Conservation (phyloP, 2,888 invertebrate species). For the Eremobia ochroleuca region DNA sequence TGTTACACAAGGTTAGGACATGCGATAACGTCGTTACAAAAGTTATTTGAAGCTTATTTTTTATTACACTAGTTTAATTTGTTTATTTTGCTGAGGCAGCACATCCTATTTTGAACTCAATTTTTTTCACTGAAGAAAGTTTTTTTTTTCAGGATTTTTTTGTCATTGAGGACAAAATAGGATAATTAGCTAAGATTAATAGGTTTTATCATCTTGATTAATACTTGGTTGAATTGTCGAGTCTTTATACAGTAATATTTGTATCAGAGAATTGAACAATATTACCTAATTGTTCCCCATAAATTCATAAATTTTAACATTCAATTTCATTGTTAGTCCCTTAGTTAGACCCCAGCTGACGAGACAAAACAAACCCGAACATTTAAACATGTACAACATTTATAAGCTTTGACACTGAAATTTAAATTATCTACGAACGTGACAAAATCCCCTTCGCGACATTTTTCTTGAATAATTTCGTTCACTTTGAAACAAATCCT, state of each 20-base stretch:
- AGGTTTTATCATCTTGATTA: slow-evolving; percentile 44
- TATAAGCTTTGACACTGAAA: slow-evolving; percentile 85
- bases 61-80: slow-evolving; percentile 56
- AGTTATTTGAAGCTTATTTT: slow-evolving; percentile 58
- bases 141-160: slow-evolving; percentile 6
- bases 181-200: slow-evolving; percentile 40
- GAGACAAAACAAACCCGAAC: slow-evolving; percentile 70
- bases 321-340: slow-evolving; percentile 77
- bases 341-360: slow-evolving; percentile 70
- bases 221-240: slow-evolving; percentile 53
- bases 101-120: slow-evolving; percentile 56
- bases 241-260: slow-evolving; percentile 46
- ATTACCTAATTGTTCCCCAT: slow-evolving; percentile 75
- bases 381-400: slow-evolving; percentile 82
- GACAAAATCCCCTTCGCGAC: slow-evolving; percentile 77
- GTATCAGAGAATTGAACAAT: slow-evolving; percentile 47
- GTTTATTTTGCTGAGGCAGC: slow-evolving; percentile 52
- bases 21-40: slow-evolving; percentile 76
- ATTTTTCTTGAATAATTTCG: slow-evolving; percentile 73
- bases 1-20: slow-evolving; percentile 64
- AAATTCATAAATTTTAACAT: slow-evolving; percentile 65
- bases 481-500: slow-evolving; percentile 68
- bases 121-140: neutral
- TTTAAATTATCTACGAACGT: slow-evolving; percentile 86
- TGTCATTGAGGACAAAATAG: slow-evolving; percentile 42